Evolutionary conservation across 2,888 invertebrate species (phyloP).

Genomic region (Nowickia ferox): DNA sequence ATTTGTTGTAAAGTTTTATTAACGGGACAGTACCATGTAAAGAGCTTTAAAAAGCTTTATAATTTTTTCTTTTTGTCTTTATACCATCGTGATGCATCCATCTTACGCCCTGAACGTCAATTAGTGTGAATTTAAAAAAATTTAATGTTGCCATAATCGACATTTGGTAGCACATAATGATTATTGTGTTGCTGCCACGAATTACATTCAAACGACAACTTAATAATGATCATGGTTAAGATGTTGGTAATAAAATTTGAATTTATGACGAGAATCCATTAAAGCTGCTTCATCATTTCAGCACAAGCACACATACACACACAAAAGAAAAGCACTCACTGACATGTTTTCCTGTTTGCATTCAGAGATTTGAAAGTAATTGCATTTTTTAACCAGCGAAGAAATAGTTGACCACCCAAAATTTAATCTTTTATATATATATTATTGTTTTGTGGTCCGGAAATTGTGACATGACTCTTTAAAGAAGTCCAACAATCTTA

Average conservation of each 20-base stretch:
- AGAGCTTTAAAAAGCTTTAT: too few species aligned
- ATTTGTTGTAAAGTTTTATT: too few species aligned
- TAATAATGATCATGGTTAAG: constrained; percentile 71
- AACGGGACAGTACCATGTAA: too few species aligned
- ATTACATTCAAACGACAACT: constrained; percentile 3
- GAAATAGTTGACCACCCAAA: constrained; percentile 13
- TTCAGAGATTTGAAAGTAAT: not conserved
- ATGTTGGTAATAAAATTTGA: constrained; percentile 80
- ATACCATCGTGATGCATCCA: too few species aligned
- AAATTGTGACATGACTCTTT: too few species aligned
- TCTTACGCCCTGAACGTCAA: not conserved
- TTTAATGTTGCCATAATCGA: constrained; percentile 48
- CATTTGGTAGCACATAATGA: constrained; percentile 47
- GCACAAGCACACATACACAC: constrained; percentile 1
- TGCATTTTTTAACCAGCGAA: not conserved
- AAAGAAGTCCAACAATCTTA: too few species aligned
- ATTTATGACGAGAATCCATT: constrained; percentile 83
- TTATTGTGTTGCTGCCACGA: constrained; percentile 31
- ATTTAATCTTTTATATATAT: not conserved
- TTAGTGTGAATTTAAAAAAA: constrained; percentile 36
- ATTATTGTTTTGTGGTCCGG: not conserved
- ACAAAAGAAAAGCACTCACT: not conserved
- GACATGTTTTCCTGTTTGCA: constrained; percentile 3
- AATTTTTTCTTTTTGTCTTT: too few species aligned
- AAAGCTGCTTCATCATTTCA: constrained; percentile 79